Base-by-base conservation (phyloP, 2,113 vertebrate species). In the Mola mola region DNA sequence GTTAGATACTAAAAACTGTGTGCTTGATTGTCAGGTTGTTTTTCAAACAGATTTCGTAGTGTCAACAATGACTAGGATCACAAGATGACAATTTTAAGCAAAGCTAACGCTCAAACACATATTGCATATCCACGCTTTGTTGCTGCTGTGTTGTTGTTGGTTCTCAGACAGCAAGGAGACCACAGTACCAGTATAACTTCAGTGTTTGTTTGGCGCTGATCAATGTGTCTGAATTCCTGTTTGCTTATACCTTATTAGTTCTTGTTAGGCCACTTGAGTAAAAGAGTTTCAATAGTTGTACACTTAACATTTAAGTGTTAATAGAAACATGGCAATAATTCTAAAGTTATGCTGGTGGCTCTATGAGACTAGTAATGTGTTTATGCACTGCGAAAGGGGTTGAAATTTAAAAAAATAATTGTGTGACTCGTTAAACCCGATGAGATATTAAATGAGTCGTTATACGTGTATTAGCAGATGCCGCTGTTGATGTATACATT, bases 141-240 rank as follows among this genome's bases (percentile, higher is more conserved):
- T 43, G 37, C 37, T 17, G 11, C 61, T n/a, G 22, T 12, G 24
- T 46, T 38, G 62, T 38, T 46, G n/a, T 15, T 36, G 3, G n/a
- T n/a, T n/a, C n/a, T n/a, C 1, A 46, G 21, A 13, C 12, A n/a
- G 15, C 29, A 37, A 10, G 11, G 5, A 24, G 4, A n/a, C 38
- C 15, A 17, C 15, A 17, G 5, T 24, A 16, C 16, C 38, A 21
- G 4, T 4, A 31, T 11, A 20, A 36, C 29, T 29, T 24, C 15
- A 13, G 2, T 22, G 8, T 10, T 31, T 4, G 13, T 16, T 10
- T 42, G 25, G 16, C 16, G 13, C 53, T 1, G 1, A 34, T 0
- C 16, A 8, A 17, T 2, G 12, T 24, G 21, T 4, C 0, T 43
- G 8, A 43, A n/a, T 41, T 6, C 20, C 21, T 53, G 48, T 4